phyloP scores from a whole-genome alignment of 2,888 invertebrate genomes.

The Bombylius discolor region DNA sequence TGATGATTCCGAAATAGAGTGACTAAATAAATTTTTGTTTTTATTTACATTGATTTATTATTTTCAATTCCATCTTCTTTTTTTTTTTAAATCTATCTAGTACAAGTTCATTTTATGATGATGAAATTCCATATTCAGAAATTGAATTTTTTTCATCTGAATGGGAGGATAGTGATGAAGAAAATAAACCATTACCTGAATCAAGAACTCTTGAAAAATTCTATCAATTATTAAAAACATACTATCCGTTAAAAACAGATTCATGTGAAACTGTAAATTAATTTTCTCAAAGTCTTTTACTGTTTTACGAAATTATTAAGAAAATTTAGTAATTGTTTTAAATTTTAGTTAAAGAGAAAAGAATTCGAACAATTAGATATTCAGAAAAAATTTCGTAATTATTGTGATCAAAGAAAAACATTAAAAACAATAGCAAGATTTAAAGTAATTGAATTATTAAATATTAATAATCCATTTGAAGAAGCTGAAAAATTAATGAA shows the following conservation, averaged over 20 bases:
- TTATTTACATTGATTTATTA: no score
- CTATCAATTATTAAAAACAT: neutral
- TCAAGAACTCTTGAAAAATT: slow-evolving; percentile 3
- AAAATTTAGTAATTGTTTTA: no score
- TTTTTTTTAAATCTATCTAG: no score
- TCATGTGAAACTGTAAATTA: neutral
- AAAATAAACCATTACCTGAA: neutral
- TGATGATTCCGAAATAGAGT: no score
- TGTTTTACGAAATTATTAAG: no score
- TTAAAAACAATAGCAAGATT: slow-evolving; percentile 5
- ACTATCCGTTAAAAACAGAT: neutral
- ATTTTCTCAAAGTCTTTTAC: no score
- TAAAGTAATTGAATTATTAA: neutral
- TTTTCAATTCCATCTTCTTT: no score
- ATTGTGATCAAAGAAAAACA: neutral
- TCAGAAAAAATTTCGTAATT: slow-evolving; percentile 5
- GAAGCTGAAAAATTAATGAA: slow-evolving; percentile 2
- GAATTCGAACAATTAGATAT: slow-evolving; percentile 1
- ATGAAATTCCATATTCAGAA: slow-evolving; percentile 6
- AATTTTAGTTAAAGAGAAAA: neutral
- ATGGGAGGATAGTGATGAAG: slow-evolving; percentile 1
- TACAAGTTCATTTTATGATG: slow-evolving; percentile 7
- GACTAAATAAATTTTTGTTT: no score
- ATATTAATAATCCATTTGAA: neutral
- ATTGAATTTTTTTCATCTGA: slow-evolving; percentile 8